phyloP scores from a whole-genome alignment of 2,113 vertebrate genomes.

The Leucopsar rothschildi region DNA sequence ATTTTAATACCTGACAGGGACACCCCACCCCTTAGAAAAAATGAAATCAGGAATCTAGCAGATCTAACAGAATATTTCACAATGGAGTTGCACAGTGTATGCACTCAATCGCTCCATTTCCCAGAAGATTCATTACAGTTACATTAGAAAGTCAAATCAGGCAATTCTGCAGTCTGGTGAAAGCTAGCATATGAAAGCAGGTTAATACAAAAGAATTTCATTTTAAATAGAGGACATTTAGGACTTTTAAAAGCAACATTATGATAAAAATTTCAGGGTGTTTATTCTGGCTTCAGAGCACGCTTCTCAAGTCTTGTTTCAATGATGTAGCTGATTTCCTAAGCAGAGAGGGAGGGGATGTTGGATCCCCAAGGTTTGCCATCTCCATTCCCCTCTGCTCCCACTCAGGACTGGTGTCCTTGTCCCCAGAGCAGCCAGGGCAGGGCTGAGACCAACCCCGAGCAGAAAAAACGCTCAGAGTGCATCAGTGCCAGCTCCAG shows the following conservation, averaged over 20 bases:
- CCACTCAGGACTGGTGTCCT: conserved; percentile 50
- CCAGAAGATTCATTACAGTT: conserved; percentile 93
- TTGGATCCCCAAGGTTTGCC: conserved; percentile 68
- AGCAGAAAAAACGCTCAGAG: background rate
- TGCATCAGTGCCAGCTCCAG: background rate
- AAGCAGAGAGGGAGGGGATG: conserved; percentile 15
- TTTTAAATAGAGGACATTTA: conserved; percentile 80
- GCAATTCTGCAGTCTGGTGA: conserved; percentile 85
- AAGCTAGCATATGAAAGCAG: conserved; percentile 76
- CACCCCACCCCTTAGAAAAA: conserved; percentile 44
- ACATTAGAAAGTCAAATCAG: conserved; percentile 99
- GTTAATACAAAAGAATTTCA: conserved; percentile 81
- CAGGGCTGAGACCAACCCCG: accelerated
- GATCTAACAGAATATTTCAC: conserved; percentile 78
- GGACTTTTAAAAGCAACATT: conserved; percentile 77
- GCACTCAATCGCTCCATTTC: conserved; percentile 79
- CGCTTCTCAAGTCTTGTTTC: conserved; percentile 54
- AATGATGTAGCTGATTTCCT: conserved; percentile 43
- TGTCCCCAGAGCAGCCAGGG: background rate
- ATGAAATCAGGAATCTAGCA: conserved; percentile 64
- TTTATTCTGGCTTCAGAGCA: conserved; percentile 61
- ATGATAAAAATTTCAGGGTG: conserved; percentile 70
- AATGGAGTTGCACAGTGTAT: conserved; percentile 70
- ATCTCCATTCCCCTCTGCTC: conserved; percentile 73
- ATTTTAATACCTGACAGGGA: conserved; percentile 73